phyloP scores from a whole-genome alignment of 2,888 invertebrate genomes.

The Drosophila subquinaria region DNA sequence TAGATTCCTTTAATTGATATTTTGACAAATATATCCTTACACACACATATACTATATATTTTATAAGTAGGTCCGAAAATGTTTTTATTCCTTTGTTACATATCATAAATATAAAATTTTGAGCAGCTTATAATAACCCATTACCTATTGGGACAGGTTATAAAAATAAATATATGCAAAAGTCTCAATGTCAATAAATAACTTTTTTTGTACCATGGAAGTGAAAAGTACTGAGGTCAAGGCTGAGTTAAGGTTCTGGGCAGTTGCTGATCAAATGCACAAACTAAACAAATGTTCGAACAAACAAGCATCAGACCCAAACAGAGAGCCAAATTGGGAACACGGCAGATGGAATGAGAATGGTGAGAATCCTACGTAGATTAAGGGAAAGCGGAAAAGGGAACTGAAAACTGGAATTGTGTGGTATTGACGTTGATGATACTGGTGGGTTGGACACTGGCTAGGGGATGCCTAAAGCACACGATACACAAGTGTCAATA shows the following conservation, averaged over 20 bases:
- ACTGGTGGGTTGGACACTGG: slow-evolving; percentile 37
- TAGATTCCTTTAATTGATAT: too few species aligned
- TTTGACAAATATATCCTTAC: too few species aligned
- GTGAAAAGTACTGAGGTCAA: slow-evolving; percentile 12
- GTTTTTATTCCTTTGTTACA: neutral
- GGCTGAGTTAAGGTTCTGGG: neutral
- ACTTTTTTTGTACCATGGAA: slow-evolving; percentile 4
- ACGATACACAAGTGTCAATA: slow-evolving; percentile 77
- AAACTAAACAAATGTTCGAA: slow-evolving; percentile 58
- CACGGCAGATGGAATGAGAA: neutral
- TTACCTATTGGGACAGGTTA: neutral
- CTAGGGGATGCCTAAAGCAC: slow-evolving; percentile 38
- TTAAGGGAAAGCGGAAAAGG: neutral
- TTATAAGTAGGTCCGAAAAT: too few species aligned
- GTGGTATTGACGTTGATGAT: slow-evolving; percentile 68
- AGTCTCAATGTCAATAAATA: slow-evolving; percentile 2
- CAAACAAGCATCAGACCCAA: slow-evolving; percentile 54
- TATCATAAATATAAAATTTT: neutral
- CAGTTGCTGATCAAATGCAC: slow-evolving; percentile 64
- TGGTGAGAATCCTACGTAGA: slow-evolving; percentile 5
- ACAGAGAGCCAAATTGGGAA: slow-evolving; percentile 20
- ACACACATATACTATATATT: too few species aligned
- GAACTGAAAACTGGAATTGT: slow-evolving; percentile 14
- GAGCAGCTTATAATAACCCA: neutral
- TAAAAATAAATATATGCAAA: neutral